A percentile compares a stretch with the other conserved stretches of the same genome.
Evolutionary conservation across 2,113 vertebrate genomes (phyloP).

Genomic region (Semnopithecus entellus): DNA sequence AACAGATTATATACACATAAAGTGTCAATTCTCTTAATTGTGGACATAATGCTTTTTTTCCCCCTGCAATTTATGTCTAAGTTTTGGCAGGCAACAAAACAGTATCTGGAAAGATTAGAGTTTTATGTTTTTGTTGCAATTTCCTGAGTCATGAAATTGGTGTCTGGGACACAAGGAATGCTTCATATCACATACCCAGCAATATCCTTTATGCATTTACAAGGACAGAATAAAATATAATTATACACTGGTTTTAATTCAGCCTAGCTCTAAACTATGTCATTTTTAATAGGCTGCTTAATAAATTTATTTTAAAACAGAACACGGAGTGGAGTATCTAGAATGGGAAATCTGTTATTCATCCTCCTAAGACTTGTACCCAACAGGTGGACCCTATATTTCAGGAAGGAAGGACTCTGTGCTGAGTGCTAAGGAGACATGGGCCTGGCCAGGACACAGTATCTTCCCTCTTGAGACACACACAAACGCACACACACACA

Average conservation of each 20-base stretch:
- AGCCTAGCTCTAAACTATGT: background rate
- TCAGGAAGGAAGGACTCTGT: background rate
- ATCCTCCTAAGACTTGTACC: background rate
- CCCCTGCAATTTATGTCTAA: background rate
- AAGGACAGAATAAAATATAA: constrained; percentile 38
- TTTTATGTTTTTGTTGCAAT: constrained; percentile 28
- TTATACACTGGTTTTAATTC: constrained; percentile 33
- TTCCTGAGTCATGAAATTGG: constrained; percentile 45
- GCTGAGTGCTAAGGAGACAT: background rate
- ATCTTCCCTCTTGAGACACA: background rate
- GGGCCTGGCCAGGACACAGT: background rate
- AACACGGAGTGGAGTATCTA: background rate
- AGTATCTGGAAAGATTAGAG: constrained; percentile 33
- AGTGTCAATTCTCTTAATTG: background rate
- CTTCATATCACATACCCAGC: background rate
- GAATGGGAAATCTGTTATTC: constrained; percentile 11
- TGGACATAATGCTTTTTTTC: background rate
- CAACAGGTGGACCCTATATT: background rate
- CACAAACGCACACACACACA: background rate
- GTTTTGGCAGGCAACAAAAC: constrained; percentile 21
- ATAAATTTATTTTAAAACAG: constrained; percentile 51
- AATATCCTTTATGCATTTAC: constrained; percentile 23
- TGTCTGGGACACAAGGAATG: constrained; percentile 39
- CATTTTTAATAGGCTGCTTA: constrained; percentile 18
- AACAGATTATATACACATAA: constrained; percentile 26